A percentile compares a stretch with the other conserved stretches of the same genome.
Evolutionary conservation across 2,113 vertebrate genomes (phyloP).

Genomic region (Corythaeola cristata): DNA sequence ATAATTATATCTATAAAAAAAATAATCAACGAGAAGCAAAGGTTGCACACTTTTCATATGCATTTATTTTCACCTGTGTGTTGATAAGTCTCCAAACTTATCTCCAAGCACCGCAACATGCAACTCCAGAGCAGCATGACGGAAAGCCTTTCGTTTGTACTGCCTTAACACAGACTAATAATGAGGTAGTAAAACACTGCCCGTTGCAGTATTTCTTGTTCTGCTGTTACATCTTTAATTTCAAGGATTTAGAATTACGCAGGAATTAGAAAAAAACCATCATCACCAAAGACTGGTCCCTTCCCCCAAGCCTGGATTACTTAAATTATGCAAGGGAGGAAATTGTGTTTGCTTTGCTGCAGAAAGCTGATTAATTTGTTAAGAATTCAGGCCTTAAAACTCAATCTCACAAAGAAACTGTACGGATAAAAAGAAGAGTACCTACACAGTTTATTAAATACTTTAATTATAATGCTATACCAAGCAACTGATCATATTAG

Average conservation of each 20-base stretch:
- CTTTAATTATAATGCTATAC: neutral
- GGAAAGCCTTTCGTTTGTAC: neutral
- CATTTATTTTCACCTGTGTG: neutral
- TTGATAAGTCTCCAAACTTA: neutral
- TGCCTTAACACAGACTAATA: neutral
- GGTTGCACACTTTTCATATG: neutral
- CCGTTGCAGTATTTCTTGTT: neutral
- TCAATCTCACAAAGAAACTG: neutral
- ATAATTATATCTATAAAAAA: neutral
- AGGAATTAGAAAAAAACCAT: neutral
- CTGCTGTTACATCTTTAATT: neutral
- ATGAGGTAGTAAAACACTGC: neutral
- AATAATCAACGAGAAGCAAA: neutral
- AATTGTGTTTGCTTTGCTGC: slow-evolving; percentile 30
- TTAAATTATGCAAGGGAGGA: slow-evolving; percentile 13
- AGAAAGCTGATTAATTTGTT: slow-evolving; percentile 51
- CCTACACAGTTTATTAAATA: slow-evolving; percentile 14
- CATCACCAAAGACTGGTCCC: neutral
- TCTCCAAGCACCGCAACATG: neutral
- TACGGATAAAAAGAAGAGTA: neutral
- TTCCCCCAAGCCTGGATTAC: neutral
- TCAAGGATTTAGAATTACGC: neutral
- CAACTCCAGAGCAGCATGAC: neutral
- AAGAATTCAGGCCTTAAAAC: slow-evolving; percentile 35
- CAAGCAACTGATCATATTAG: neutral